Evolutionary conservation across 2,113 vertebrate genomes (phyloP).

Genomic region (Etheostoma spectabile): DNA sequence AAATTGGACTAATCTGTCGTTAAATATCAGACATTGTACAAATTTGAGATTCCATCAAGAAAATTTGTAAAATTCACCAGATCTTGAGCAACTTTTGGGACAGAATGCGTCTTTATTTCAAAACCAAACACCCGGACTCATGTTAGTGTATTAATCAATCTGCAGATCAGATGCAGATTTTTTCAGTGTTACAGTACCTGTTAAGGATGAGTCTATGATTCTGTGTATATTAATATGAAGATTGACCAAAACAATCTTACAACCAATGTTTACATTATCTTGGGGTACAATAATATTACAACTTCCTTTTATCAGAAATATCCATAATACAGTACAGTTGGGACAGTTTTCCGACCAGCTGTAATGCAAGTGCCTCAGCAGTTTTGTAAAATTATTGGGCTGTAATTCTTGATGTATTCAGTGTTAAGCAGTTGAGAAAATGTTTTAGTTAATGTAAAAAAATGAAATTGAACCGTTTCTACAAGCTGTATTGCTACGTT

Average conservation of each 20-base stretch:
- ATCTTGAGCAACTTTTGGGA: neutral
- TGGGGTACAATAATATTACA: neutral
- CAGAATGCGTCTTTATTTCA: neutral
- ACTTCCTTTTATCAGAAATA: constrained; percentile 11
- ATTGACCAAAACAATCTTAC: neutral
- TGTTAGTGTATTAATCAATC: neutral
- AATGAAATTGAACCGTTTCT: neutral
- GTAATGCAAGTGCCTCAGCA: constrained; percentile 53
- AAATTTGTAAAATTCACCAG: neutral
- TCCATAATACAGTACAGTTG: neutral
- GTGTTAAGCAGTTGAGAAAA: neutral
- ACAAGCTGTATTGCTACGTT: constrained; percentile 5
- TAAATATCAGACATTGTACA: neutral
- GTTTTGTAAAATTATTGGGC: constrained; percentile 18
- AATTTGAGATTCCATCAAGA: neutral
- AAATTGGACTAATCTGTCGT: neutral
- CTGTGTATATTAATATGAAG: neutral
- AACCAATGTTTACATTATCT: neutral
- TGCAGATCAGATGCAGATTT: too few relatives aligned
- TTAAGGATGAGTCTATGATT: neutral
- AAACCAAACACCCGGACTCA: neutral
- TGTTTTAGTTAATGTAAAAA: neutral
- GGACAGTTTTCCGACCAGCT: constrained; percentile 25
- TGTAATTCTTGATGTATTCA: constrained; percentile 1
- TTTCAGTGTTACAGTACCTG: neutral